Evolutionary conservation across 2,113 vertebrate species (phyloP).

Genomic region (Heteronetta atricapilla): DNA sequence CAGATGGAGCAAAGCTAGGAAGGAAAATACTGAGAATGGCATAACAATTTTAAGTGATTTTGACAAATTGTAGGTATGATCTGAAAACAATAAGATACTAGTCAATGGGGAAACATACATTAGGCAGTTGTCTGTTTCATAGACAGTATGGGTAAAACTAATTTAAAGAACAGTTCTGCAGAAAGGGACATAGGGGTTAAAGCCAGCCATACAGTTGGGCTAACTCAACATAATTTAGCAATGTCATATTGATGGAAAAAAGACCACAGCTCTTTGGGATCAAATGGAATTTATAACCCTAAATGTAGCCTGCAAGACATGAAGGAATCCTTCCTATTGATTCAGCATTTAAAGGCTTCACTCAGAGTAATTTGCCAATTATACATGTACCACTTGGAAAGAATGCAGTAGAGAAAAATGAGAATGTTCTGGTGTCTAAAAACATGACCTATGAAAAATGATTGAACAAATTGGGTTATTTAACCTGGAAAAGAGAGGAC

Average conservation of each 20-base stretch:
- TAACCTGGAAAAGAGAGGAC: slow-evolving; percentile 21
- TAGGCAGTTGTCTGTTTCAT: neutral
- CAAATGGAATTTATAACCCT: neutral
- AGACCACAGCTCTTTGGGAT: neutral
- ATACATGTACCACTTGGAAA: neutral
- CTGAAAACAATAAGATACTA: neutral
- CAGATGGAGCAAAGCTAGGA: neutral
- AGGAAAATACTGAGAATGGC: neutral
- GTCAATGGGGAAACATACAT: neutral
- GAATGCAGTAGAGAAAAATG: slow-evolving; percentile 43
- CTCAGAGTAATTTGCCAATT: slow-evolving; percentile 46
- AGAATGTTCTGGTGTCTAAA: neutral
- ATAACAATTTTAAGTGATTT: neutral
- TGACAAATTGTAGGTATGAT: neutral
- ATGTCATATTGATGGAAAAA: neutral
- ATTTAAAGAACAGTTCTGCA: neutral
- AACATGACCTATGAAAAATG: slow-evolving; percentile 15
- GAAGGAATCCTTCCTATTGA: slow-evolving; percentile 40
- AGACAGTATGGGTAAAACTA: neutral
- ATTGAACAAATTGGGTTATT: neutral
- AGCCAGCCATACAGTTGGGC: neutral
- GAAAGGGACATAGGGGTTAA: neutral
- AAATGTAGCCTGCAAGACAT: neutral
- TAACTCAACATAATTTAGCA: neutral
- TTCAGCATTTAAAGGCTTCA: slow-evolving; percentile 37